These are phyloP conservation scores for Clinocottus analis DNA, from an alignment of 2,113 vertebrate genomes.

Conservation along the genomic window DNA sequence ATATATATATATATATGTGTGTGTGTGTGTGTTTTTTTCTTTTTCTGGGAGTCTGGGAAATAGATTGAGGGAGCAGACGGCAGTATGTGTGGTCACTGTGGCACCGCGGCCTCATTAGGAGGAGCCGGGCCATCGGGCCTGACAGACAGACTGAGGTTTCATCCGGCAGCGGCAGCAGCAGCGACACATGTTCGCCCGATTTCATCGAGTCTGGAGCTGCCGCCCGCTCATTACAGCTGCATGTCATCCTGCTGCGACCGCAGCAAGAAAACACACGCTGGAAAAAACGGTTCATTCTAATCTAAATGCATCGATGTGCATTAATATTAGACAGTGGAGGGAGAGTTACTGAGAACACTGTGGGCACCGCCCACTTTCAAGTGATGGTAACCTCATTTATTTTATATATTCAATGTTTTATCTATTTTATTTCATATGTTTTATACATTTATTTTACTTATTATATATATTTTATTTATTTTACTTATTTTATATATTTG, in stretches of 20 bases:
- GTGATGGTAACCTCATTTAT: too few relatives aligned
- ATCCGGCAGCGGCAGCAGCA: conserved; percentile 64
- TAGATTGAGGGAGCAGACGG: conserved; percentile 71
- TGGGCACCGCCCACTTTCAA: background rate
- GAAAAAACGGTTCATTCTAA: conserved; percentile 60
- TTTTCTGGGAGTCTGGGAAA: conserved; percentile 78
- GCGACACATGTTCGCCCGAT: conserved; percentile 66
- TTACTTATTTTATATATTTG: too few relatives aligned
- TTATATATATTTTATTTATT: too few relatives aligned
- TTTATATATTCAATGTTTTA: too few relatives aligned
- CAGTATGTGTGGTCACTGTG: conserved; percentile 78
- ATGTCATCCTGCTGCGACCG: conserved; percentile 55
- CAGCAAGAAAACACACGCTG: conserved; percentile 50
- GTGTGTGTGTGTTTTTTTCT: conserved; percentile 34
- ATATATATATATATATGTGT: too few relatives aligned
- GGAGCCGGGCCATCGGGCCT: conserved; percentile 59
- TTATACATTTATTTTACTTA: too few relatives aligned
- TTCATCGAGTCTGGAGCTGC: conserved; percentile 63
- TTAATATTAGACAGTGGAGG: background rate
- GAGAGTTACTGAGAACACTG: background rate
- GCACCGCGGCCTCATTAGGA: conserved; percentile 71
- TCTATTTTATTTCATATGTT: too few relatives aligned
- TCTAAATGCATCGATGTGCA: conserved; percentile 36
- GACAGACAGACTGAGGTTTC: conserved; percentile 56
- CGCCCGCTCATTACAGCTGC: conserved; percentile 63